phyloP scores from a whole-genome alignment of 2,888 invertebrate species.

The Meta bourneti region DNA sequence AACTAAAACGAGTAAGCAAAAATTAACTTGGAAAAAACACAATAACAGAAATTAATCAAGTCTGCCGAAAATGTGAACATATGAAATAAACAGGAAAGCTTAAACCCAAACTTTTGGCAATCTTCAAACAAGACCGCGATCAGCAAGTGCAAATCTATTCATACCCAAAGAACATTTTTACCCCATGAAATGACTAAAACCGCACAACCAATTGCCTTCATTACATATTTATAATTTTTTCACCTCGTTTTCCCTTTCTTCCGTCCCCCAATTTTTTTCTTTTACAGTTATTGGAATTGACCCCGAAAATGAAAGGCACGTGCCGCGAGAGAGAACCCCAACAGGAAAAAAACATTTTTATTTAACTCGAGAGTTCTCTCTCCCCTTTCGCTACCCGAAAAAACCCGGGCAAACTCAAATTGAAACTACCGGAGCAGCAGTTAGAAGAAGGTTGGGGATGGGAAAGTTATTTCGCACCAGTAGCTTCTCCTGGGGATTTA shows the following conservation, averaged over 20 bases:
- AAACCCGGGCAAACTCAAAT: constrained; percentile 48
- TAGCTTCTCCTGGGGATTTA: constrained; percentile 68
- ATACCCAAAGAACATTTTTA: not conserved
- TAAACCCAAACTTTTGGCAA: not conserved
- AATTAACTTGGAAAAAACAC: no score
- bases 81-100: not conserved
- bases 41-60: no score
- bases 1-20: no score
- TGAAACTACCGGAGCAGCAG: constrained; percentile 66
- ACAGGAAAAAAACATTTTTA: constrained; percentile 47
- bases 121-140: not conserved
- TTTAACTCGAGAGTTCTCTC: constrained; percentile 40
- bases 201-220: not conserved
- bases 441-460: constrained; percentile 25
- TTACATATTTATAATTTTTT: constrained; percentile 6
- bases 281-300: constrained; percentile 43
- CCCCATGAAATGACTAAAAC: not conserved
- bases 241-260: constrained; percentile 12
- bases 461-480: constrained; percentile 63
- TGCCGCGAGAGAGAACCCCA: constrained; percentile 32
- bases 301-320: constrained; percentile 55
- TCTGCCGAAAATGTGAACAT: not conserved
- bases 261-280: not conserved
- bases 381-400: constrained; percentile 55
- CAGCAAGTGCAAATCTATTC: not conserved